A percentile compares a stretch with the other conserved stretches of the same genome.
Conservation (phyloP, 2,888 invertebrate genomes). For the Drosophila barbarae region DNA sequence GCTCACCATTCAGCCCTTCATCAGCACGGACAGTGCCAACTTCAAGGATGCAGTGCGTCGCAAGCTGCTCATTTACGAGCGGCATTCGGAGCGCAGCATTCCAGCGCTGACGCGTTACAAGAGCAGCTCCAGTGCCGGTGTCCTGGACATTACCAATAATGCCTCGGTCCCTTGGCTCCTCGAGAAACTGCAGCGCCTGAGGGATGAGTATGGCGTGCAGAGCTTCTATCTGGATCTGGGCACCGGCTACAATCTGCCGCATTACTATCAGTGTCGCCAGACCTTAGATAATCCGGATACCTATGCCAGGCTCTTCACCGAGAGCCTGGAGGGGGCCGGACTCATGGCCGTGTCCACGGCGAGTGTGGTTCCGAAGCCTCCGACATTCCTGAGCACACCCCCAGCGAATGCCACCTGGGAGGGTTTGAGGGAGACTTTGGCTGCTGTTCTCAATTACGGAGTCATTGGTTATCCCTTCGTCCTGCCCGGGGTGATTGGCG, state of each 20-base stretch:
- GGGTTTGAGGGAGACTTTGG: conserved; percentile 89
- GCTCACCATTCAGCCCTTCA: conserved; percentile 94
- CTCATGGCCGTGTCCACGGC: conserved; percentile 91
- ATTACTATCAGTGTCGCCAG: conserved; percentile 89
- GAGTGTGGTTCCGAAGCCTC: conserved; percentile 88
- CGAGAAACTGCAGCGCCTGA: conserved; percentile 85
- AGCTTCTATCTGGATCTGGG: conserved; percentile 92
- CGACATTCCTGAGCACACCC: conserved; percentile 91
- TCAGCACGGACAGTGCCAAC: conserved; percentile 90
- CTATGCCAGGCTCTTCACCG: conserved; percentile 86
- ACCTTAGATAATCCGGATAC: conserved; percentile 89
- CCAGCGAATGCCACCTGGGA: conserved; percentile 94
- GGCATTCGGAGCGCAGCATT: conserved; percentile 88
- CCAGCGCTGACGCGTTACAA: conserved; percentile 92
- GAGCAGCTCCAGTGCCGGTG: conserved; percentile 88
- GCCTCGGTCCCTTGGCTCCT: conserved; percentile 89
- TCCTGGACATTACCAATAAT: conserved; percentile 92
- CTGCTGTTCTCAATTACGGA: conserved; percentile 92
- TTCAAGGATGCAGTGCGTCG: conserved; percentile 89
- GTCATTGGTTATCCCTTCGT: conserved; percentile 95
- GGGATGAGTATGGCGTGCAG: conserved; percentile 88
- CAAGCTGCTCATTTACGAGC: conserved; percentile 88
- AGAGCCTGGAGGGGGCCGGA: conserved; percentile 81
- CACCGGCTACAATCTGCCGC: conserved; percentile 91
- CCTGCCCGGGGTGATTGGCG: conserved; percentile 96